Evolutionary conservation across 2,797 vertebrate species (phyloP), one percentile per base, ranked within the genome.

Genomic region (Pogonophryne albipinna): DNA sequence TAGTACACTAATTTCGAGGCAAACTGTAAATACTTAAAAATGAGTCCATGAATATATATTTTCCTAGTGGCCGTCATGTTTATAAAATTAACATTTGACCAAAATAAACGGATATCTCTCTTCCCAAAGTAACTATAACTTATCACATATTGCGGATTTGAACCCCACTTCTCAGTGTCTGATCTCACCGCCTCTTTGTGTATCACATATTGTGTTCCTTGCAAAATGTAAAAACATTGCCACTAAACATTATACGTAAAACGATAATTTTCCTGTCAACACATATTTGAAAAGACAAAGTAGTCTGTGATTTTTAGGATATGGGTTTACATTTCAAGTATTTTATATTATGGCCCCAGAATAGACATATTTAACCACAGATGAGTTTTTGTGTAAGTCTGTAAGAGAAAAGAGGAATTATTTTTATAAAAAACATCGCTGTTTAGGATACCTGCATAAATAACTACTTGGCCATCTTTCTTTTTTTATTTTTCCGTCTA

Each of bases 401-500:
- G 23, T 20, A 31, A 72, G 34, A 23, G 11, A 27, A 27, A 4
- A n/a, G 38, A 47, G 8, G 10, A 46, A 38, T 59, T 1, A 7
- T 49, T 38, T 49, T 11, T 70, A n/a, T n/a, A n/a, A n/a, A n/a
- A n/a, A 2, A 55, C 14, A 44, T 9, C 51, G 23, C 45, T 16
- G 4, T 65, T 55, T n/a, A 55, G 7, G 38, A 69, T 52, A 53
- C 62, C 60, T 53, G 14, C 50, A 50, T 70, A 45, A 80, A 71
- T 79, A 60, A 58, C 51, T 66, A 47, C 14, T 66, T 14, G 27
- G 4, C 4, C 44, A 19, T 71, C 31, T 66, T 61, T 77, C 27
- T 44, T 27, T 65, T 23, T 66, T 61, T 77, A 19, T 44, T 38
- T 65, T 23, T n/a, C 58, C 71, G 19, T 83, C 81, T 70, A 56